Evolutionary conservation across 2,888 invertebrate genomes (phyloP).

Genomic region (Euzophera pinguis): DNA sequence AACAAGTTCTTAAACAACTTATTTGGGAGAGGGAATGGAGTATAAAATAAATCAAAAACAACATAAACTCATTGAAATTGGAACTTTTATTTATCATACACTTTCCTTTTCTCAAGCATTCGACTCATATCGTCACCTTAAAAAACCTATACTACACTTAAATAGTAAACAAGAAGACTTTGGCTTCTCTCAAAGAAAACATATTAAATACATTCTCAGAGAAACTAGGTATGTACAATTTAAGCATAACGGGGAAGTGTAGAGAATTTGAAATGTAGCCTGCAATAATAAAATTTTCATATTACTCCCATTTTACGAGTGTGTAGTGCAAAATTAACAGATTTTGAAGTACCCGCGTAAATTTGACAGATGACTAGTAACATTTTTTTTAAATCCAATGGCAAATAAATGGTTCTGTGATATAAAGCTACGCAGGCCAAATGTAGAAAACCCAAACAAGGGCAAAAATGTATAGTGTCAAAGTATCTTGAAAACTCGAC

Average conservation of each 20-base stretch:
- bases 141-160: slow-evolving; percentile 51
- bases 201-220: slow-evolving; percentile 43
- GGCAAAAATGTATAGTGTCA: no score
- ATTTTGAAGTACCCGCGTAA: no score
- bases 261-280: not conserved
- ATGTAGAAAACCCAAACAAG: not conserved
- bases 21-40: not conserved
- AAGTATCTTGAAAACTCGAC: no score
- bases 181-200: slow-evolving; percentile 63
- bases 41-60: slow-evolving; percentile 24
- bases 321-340: not conserved
- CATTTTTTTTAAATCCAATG: not conserved
- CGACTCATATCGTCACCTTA: slow-evolving; percentile 50
- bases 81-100: slow-evolving; percentile 53
- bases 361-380: not conserved
- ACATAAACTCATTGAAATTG: slow-evolving; percentile 37
- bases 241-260: not conserved
- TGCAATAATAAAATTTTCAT: no score
- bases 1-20: no score
- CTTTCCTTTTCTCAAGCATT: slow-evolving; percentile 45
- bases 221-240: slow-evolving; percentile 25
- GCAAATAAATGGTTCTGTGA: not conserved
- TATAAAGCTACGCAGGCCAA: not conserved
- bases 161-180: slow-evolving; percentile 66
- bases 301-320: not conserved